Base-by-base conservation (phyloP, 2,113 vertebrate genomes). In the Amphiprion ocellaris region DNA sequence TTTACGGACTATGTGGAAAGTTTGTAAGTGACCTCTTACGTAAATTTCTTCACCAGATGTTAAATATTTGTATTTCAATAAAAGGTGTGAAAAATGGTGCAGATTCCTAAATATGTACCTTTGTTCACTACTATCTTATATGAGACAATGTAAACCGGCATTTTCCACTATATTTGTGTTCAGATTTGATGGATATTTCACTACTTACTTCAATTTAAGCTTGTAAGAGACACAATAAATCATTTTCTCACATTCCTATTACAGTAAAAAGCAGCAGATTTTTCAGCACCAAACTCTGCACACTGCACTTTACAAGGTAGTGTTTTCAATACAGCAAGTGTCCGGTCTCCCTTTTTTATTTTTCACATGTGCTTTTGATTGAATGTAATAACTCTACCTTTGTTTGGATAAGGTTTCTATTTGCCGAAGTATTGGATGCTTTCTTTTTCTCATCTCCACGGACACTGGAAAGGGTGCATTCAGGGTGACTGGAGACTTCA, bases 301-400 rank as follows among this genome's bases (percentile, higher is more conserved):
- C 82, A 74, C 81, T 24, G 52, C 76, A 60, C 77, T 91, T 89
- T 79, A 90, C 84, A 84, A 73, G 76, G 44, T 82, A 74, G 66
- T 86, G 62, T 74, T 77, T 84, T 76, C 60, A 79, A 60, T 85
- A 47, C 64, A 81, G 71, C 58, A 49, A 77, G 76, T 88, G 87
- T 83, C 86, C 87, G 86, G 78, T 84, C 79, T 55, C 62, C 61
- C 23, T 56, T 60, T 63, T 56, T 67, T 74, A 5, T 30, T 21
- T 44, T 69, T 60, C 69, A 87, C 89, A 92, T 87, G 70, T 94
- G 92, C 88, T 92, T 92, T 89, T 91, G 75, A 90, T 94, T 89
- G 71, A 85, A 83, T 39, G 76, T 92, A 93, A 93, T 89, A 90
- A 92, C 89, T 89, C 78, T 75, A 92, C 90, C 90, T 92, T 87